Evolutionary conservation across 2,797 vertebrate genomes (phyloP).

Genomic region (Semaprochilodus insignis): DNA sequence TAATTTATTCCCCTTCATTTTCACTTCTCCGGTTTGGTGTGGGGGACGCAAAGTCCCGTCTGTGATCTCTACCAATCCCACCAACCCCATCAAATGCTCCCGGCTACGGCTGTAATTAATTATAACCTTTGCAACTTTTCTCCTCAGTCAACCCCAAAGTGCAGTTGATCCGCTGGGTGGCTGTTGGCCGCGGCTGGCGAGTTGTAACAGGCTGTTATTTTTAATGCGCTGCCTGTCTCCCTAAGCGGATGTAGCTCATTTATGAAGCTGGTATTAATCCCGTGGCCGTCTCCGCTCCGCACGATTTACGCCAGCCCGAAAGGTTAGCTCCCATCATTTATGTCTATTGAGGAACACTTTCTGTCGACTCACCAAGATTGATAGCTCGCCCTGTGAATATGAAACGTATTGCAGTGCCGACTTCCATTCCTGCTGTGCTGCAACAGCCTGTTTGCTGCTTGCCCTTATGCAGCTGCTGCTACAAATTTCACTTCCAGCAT

Average conservation of each 20-base stretch:
- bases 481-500: background rate
- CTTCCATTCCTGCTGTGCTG: background rate
- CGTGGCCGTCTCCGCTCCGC: conserved; percentile 28
- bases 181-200: conserved; percentile 11
- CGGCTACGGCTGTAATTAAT: background rate
- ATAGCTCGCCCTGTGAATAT: conserved; percentile 6
- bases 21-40: background rate
- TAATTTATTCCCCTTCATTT: background rate
- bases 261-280: conserved; percentile 54
- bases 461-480: background rate
- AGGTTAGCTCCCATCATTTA: conserved; percentile 57
- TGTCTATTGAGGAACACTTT: conserved; percentile 40
- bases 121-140: conserved; percentile 21
- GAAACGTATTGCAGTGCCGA: background rate
- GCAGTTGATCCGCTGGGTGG: background rate
- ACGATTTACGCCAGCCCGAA: conserved; percentile 49
- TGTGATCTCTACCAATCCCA: background rate
- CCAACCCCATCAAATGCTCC: background rate
- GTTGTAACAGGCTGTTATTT: conserved; percentile 69
- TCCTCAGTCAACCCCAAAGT: conserved; percentile 1
- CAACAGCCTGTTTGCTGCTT: background rate
- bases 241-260: conserved; percentile 50
- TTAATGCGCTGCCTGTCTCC: conserved; percentile 58
- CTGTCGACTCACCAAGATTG: conserved; percentile 44
- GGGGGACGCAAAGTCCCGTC: background rate